Conservation (phyloP, 2,113 vertebrate genomes). For the Catharus fuscescens region DNA sequence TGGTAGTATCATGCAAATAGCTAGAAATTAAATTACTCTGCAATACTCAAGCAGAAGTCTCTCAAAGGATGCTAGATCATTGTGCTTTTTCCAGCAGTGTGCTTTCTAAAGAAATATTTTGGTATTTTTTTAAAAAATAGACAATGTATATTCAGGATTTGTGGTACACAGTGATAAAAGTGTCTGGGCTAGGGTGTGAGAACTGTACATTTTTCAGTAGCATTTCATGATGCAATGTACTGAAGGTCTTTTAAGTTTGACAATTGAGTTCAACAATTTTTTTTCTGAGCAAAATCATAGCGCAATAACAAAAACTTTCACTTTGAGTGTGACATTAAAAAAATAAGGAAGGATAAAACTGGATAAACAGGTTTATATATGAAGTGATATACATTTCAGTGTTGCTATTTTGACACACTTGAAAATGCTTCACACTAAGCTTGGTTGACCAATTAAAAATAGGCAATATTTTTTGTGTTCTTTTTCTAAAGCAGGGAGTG, state of each 20-base stretch:
- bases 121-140: not conserved
- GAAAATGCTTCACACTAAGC: not conserved
- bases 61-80: not conserved
- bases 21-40: not conserved
- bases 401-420: not conserved
- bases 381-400: not conserved
- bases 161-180: not conserved
- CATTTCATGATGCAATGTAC: not conserved
- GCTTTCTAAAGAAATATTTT: not conserved
- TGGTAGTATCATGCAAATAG: not conserved
- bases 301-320: not conserved
- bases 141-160: not conserved
- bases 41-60: not conserved
- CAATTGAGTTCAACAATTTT: not conserved
- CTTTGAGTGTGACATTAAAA: not conserved
- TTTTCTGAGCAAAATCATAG: not conserved
- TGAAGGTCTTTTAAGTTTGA: not conserved
- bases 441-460: not conserved
- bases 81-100: not conserved
- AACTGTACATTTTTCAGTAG: not conserved
- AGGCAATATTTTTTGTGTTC: not conserved
- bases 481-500: not conserved
- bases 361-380: not conserved
- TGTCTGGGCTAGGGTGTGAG: not conserved
- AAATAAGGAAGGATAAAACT: not conserved